Evolutionary conservation across 2,888 invertebrate genomes (phyloP), one percentile per base, ranked within the genome.

Genomic region (Smittia aterrima): DNA sequence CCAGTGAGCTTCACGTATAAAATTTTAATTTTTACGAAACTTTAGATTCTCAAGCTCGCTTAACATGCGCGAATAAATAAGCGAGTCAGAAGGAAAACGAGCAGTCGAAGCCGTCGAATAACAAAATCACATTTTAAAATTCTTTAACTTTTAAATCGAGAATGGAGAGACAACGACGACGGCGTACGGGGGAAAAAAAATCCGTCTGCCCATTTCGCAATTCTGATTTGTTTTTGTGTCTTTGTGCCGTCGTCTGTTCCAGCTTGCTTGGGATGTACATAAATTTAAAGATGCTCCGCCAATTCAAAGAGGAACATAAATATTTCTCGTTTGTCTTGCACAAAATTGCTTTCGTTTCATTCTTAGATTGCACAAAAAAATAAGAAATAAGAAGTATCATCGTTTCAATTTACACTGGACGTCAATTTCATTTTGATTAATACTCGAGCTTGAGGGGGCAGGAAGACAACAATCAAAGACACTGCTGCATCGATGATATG

Each of bases 221-320:
- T 13, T 47, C n/a, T n/a, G 7, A n/a, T 13, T 47, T 47, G 2
- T 6, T 47, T 47, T 47, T 47, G n/a, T 47, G 47, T 47, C 47
- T 47, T 16, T 47, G 47, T 47, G 47, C 47, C 47, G 47, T 47
- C 47, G 11, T 16, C 16, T 16, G 47, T 47, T 47, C 47, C 16
- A 47, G 47, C 16, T 47, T 47, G n/a, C 47, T 16, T 47, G 11
- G n/a, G 16, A 47, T 47, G 47, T 47, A 16, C 47, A 47, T 47
- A 47, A 47, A 47, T 47, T 47, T n/a, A 47, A 47, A 47, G 47
- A 47, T 47, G 47, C 47, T 47, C 47, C 16, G 47, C 47, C 16
- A n/a, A n/a, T 47, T 47, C 16, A n/a, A 47, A 47, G 4, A 9
- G 11, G 47, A 47, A 47, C 47, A 47, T 47, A 47, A 47, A 47